Evolutionary conservation across 2,113 vertebrate species (phyloP), one percentile per base, ranked within the genome.

Genomic region (Phalacrocorax aristotelis): DNA sequence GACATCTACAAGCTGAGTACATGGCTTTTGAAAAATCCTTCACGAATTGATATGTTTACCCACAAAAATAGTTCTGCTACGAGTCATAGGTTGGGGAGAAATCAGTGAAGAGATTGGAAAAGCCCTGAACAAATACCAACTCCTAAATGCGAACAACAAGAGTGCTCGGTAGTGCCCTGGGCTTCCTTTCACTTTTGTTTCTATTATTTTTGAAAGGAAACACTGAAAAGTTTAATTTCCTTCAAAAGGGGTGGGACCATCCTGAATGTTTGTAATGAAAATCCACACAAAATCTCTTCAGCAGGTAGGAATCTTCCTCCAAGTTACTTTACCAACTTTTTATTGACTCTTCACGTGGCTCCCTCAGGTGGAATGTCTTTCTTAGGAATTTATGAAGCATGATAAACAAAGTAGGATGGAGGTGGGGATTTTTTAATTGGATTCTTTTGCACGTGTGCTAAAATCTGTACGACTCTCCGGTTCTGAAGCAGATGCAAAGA

Each of bases 161-260:
- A 89, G 15, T 29, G 40, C 36, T 40, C 16, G 15, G 5, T 14
- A 77, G n/a, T 51, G 58, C 21, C 34, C 36, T 49, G 42, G 57
- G 32, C 27, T 93, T 85, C 55, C 79, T 95, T 97, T 95, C 80
- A 49, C 44, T 95, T 97, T 81, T 65, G 46, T 61, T 95, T 91
- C 93, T 44, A 13, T 75, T 93, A 48, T 90, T 27, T 94, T 80
- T 52, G 29, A 81, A 88, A 86, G 57, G 40, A 87, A 85, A 87
- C 36, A 36, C 13, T n/a, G 25, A 15, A 34, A 27, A 69, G 49
- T 18, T 88, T 74, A 9, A 27, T 51, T 95, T 92, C 34, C 55
- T 44, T 71, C 34, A 75, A 51, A 68, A 8, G 21, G 32, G 10
- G 13, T 15, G 23, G 36, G 38, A 32, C 25, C 4, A 83, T 42